Evolutionary conservation across 2,888 invertebrate species (phyloP), one percentile per base, ranked within the genome.

Genomic region (Epinotia bilunana): DNA sequence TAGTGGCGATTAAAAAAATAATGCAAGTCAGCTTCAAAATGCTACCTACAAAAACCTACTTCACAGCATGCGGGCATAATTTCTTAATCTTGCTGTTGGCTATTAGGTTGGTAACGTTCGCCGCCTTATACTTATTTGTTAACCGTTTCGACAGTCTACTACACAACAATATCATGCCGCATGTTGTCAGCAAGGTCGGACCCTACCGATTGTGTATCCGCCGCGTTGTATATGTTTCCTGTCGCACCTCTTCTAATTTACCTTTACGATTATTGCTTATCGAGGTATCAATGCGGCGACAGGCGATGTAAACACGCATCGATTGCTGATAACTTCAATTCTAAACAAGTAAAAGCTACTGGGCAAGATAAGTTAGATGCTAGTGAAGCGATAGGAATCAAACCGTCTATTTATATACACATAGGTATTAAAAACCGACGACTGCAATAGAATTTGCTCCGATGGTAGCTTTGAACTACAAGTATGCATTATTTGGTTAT

Each of bases 201-300:
- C 90, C 90, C 90, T 89, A 89, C 86, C 80, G 85, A 86, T 87
- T 83, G 80, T 80, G 87, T 88, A 89, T 92, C 92, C 91, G 92
- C 84, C 81, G 86, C 84, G 91, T 91, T 91, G 90, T 90, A 79
- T 81, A 75, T 79, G 81, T 83, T 89, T 92, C 92, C 92, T 87
- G 90, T 88, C 88, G 80, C 88, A 85, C 88, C 88, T 88, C 84
- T 82, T 86, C 87, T 91, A 86, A 89, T 88, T 86, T 84, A 86
- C 83, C 84, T 89, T 90, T 87, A 91, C 87, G 88, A 90, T 87
- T 87, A 87, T 87, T 84, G 83, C 83, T 83, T 86, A 82, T 84
- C 80, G 81, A 82, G 84, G 75, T 81, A 82, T 76, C 76, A 49
- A 77, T 68, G 55, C 33, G 61, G 39, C 61, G 65, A 75, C 71